Percentiles rank a stretch among this genome's conserved stretches.
Evolutionary conservation across 2,797 vertebrate genomes (phyloP).

Genomic region (Amphiprion clarkii): DNA sequence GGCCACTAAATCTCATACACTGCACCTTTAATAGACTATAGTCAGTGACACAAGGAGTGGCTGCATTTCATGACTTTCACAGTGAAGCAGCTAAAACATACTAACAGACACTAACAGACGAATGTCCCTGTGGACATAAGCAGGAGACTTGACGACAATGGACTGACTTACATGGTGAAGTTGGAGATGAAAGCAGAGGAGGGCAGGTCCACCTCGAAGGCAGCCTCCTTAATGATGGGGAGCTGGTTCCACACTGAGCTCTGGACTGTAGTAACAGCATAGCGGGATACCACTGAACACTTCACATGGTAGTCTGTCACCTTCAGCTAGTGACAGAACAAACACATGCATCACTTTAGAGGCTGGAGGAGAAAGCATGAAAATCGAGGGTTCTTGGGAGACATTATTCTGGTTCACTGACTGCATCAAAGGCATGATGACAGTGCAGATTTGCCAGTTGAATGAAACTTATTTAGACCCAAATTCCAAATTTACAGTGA

Average conservation of each 20-base stretch:
- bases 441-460: neutral
- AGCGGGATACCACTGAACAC: conserved; percentile 87
- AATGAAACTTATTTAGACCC: neutral
- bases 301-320: conserved; percentile 88
- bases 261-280: conserved; percentile 86
- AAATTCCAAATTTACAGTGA: neutral
- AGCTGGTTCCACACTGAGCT: conserved; percentile 89
- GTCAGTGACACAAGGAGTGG: no score
- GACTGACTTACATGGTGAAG: conserved; percentile 89
- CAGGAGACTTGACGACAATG: neutral
- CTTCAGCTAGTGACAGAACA: conserved; percentile 78
- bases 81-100: no score
- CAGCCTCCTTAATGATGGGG: conserved; percentile 84
- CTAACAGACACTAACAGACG: neutral
- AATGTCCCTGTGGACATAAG: neutral
- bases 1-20: no score
- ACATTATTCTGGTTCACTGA: neutral
- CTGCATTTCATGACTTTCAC: no score
- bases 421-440: no score
- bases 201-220: conserved; percentile 90
- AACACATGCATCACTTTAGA: conserved; percentile 17
- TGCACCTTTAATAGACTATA: no score
- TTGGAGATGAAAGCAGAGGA: conserved; percentile 91
- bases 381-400: neutral
- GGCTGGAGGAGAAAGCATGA: neutral